Conservation (phyloP, 2,888 invertebrate genomes). For the Drosophila sordidapex region DNA sequence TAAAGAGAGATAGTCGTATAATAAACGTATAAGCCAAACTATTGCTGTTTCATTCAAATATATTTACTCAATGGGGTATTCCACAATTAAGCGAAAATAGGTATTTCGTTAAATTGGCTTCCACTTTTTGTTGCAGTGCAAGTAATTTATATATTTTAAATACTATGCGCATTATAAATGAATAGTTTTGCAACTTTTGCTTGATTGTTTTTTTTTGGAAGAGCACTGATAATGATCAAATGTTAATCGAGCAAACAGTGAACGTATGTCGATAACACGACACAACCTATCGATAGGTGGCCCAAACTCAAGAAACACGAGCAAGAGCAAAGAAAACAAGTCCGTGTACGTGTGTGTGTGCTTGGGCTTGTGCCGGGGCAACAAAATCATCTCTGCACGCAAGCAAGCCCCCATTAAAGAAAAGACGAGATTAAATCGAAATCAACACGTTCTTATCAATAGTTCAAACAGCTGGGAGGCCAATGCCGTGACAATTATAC, state of each 20-base stretch:
- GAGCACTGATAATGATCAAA: background rate
- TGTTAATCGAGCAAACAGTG: background rate
- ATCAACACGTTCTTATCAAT: slow-evolving; percentile 39
- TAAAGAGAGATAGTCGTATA: slow-evolving; percentile 29
- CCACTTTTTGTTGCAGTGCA: background rate
- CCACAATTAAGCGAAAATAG: background rate
- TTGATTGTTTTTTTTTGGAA: background rate
- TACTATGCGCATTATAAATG: background rate
- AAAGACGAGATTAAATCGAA: slow-evolving; percentile 16
- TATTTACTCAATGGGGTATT: background rate
- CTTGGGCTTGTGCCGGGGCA: slow-evolving; percentile 10
- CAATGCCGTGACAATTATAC: slow-evolving; percentile 9
- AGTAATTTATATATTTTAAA: background rate
- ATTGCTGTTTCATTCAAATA: slow-evolving; percentile 6
- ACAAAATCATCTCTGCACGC: slow-evolving; percentile 7
- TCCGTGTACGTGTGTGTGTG: slow-evolving; percentile 13
- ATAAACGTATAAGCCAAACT: slow-evolving; percentile 2
- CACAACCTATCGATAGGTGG: slow-evolving; percentile 40
- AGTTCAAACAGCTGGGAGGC: slow-evolving; percentile 35
- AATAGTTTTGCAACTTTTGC: background rate
- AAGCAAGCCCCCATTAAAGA: slow-evolving; percentile 8
- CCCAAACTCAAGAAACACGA: background rate
- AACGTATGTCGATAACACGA: slow-evolving; percentile 21
- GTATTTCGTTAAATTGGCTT: background rate
- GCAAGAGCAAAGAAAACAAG: slow-evolving; percentile 1